These are phyloP conservation scores for Tokudaia tokunoshimensis DNA, from an alignment of 2,797 vertebrate species.

Conservation along the genomic window DNA sequence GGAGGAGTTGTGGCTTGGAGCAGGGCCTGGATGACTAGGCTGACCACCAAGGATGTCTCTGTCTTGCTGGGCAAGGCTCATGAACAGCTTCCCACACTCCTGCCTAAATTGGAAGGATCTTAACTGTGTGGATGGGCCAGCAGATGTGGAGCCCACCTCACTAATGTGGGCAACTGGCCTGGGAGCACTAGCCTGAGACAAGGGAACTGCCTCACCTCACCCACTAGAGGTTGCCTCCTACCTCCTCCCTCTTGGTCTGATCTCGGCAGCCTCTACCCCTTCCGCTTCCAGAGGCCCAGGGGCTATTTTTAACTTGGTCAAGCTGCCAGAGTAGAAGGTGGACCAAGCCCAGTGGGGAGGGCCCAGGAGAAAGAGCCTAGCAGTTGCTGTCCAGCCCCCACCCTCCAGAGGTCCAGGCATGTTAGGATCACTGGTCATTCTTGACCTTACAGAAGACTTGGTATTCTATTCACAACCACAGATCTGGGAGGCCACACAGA, in stretches of 20 bases:
- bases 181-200: background rate
- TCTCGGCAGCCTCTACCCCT: conserved; percentile 68
- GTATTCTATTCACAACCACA: too few relatives aligned
- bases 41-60: background rate
- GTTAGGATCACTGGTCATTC: background rate
- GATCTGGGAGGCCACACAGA: background rate
- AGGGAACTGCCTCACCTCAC: background rate
- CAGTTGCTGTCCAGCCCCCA: conserved; percentile 34
- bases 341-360: background rate
- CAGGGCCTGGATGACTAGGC: background rate
- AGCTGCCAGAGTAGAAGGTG: conserved; percentile 70
- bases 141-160: background rate
- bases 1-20: background rate
- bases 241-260: conserved; percentile 26
- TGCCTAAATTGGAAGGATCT: background rate
- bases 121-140: background rate
- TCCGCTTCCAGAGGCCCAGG: conserved; percentile 77
- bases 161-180: background rate
- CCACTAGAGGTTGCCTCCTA: background rate
- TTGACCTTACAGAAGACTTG: background rate
- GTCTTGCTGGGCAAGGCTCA: background rate
- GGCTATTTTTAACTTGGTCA: conserved; percentile 80
- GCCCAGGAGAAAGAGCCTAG: background rate
- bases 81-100: background rate
- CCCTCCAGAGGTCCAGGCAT: background rate